phyloP scores from a whole-genome alignment of 2,888 invertebrate genomes.

The Uloborus plumipes region DNA sequence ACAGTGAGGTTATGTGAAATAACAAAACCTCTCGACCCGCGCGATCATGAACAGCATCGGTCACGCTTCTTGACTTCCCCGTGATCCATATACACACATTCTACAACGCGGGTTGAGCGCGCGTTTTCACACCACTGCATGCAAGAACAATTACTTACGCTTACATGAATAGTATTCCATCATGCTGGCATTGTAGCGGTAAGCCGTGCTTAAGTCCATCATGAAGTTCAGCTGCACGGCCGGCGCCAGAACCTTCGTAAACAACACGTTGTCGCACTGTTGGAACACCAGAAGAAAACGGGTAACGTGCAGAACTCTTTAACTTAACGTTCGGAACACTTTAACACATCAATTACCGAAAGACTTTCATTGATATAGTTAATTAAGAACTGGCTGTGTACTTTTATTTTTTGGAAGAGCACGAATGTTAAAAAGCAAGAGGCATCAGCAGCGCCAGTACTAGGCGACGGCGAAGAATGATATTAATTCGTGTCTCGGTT shows the following conservation, averaged over 20 bases:
- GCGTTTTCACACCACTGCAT: conserved; percentile 25
- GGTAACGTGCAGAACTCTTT: no score
- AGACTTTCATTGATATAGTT: not conserved
- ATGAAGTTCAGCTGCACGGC: conserved; percentile 55
- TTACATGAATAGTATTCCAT: conserved; percentile 96
- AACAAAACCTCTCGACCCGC: no score
- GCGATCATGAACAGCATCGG: not conserved
- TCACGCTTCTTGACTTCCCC: conserved; percentile 20
- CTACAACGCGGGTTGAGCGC: not conserved
- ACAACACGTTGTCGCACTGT: conserved; percentile 55
- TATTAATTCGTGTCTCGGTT: conserved; percentile 57
- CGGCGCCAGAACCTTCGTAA: conserved; percentile 51
- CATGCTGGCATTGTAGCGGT: conserved; percentile 97
- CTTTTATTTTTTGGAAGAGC: not conserved
- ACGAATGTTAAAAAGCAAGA: conserved; percentile 4
- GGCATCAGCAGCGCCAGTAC: conserved; percentile 35
- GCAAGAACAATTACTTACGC: conserved; percentile 68
- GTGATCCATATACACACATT: conserved; percentile 15
- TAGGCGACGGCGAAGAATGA: conserved; percentile 39
- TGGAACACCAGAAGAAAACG: not conserved
- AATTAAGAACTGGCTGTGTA: no score
- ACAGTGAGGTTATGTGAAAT: no score
- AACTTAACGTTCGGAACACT: no score
- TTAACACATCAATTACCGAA: no score
- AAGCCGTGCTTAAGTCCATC: conserved; percentile 93